Percentiles rank a stretch among this genome's conserved stretches.
These are phyloP conservation scores for Sericinus montela DNA, from an alignment of 2,888 invertebrate species.

Conservation along the genomic window DNA sequence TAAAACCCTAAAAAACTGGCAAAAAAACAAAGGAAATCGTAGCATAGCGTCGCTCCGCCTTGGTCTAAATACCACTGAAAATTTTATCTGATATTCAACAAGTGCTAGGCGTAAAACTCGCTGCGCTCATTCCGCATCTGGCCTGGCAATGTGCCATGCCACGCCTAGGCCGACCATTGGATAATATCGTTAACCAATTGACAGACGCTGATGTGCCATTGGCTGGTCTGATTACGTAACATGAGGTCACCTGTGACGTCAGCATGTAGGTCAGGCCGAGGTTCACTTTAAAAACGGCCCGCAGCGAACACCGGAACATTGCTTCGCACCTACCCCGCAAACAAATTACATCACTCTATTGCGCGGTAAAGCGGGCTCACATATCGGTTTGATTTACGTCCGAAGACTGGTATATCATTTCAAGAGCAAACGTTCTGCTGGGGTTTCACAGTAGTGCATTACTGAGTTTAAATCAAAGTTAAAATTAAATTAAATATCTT, in stretches of 20 bases:
- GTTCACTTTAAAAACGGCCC: conserved; percentile 5
- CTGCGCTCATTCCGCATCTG: conserved; percentile 37
- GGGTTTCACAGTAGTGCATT: not conserved
- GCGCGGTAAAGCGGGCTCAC: not conserved
- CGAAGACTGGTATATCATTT: not conserved
- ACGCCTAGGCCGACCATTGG: conserved; percentile 76
- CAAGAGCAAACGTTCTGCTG: not conserved
- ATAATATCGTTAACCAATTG: conserved; percentile 78
- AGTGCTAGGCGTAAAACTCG: conserved; percentile 62
- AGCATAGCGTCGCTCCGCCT: conserved; percentile 7
- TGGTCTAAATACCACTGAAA: conserved; percentile 27
- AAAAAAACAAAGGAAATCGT: too few relatives aligned
- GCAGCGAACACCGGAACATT: not conserved
- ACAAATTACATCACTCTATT: conserved; percentile 10
- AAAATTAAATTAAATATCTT: too few relatives aligned
- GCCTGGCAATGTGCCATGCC: conserved; percentile 73
- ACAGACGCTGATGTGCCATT: conserved; percentile 65
- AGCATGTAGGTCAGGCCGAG: conserved; percentile 53
- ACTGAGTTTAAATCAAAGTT: too few relatives aligned
- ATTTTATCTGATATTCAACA: conserved; percentile 51
- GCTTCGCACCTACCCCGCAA: not conserved
- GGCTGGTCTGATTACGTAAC: conserved; percentile 50
- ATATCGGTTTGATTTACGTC: not conserved
- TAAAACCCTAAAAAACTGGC: too few relatives aligned
- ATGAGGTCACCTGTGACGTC: conserved; percentile 51